Evolutionary conservation across 2,888 invertebrate genomes (phyloP).

Genomic region (Scaptodrosophila latifasciaeformis): DNA sequence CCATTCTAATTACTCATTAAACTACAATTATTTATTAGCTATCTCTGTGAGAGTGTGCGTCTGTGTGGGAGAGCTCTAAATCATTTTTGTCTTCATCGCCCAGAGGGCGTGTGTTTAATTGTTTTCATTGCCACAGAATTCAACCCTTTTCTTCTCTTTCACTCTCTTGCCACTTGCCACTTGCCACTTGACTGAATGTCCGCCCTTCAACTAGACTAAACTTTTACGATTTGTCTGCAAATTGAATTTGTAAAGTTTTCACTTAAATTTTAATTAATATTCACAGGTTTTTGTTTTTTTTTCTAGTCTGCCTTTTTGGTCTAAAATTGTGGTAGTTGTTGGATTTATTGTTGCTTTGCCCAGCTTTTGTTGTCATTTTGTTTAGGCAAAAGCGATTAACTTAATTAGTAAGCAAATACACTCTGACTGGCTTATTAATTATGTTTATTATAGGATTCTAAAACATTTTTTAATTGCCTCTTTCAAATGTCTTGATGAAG

Average conservation of each 20-base stretch:
- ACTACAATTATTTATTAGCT: slow-evolving; percentile 47
- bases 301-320: slow-evolving; percentile 6
- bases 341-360: too few species aligned
- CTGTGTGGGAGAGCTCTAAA: slow-evolving; percentile 37
- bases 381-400: not conserved
- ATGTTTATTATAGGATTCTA: too few species aligned
- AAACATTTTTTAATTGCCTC: too few species aligned
- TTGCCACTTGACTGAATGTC: slow-evolving; percentile 2
- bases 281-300: slow-evolving; percentile 9
- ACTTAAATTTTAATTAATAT: slow-evolving; percentile 31
- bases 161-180: slow-evolving; percentile 26
- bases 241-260: slow-evolving; percentile 37
- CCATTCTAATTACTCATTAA: slow-evolving; percentile 54
- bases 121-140: too few species aligned
- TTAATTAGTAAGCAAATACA: slow-evolving; percentile 1
- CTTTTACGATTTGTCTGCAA: slow-evolving; percentile 32
- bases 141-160: not conserved
- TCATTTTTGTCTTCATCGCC: slow-evolving; percentile 44
- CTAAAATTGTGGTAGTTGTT: not conserved
- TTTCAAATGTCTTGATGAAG: too few species aligned
- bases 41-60: slow-evolving; percentile 6
- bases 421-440: too few species aligned
- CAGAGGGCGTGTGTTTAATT: slow-evolving; percentile 49
- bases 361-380: too few species aligned
- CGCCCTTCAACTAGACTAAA: slow-evolving; percentile 26